Percentiles rank a stretch among this genome's conserved stretches.
Evolutionary conservation across 1,140 invertebrate species (phyloP).

Genomic region (Parasteatoda tepidariorum): DNA sequence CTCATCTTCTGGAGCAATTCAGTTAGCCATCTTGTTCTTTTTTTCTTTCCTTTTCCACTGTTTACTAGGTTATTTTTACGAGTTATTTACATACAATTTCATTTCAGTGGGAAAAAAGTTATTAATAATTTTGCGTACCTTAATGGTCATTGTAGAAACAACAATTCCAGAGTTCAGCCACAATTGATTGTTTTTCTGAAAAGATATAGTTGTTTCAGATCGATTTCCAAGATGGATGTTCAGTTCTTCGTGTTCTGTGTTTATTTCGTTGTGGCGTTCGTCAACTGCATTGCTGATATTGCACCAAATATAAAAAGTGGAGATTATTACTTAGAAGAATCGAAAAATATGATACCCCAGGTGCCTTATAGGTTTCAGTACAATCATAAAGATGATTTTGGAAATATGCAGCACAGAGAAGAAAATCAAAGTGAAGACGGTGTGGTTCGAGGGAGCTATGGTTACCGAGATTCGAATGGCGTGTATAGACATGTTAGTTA

Average conservation of each 20-base stretch:
- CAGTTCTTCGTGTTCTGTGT: no score
- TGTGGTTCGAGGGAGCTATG: constrained; percentile 61
- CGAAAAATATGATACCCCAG: constrained; percentile 10
- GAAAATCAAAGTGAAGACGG: constrained; percentile 60
- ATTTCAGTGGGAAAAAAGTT: not conserved
- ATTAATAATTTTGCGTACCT: not conserved
- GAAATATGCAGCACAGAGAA: constrained; percentile 58
- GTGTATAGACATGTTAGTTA: constrained; percentile 63
- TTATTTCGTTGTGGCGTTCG: no score
- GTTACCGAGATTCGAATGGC: constrained; percentile 61
- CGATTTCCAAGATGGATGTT: no score
- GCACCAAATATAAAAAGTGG: no score
- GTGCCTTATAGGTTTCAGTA: constrained; percentile 62
- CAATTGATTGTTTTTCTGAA: not conserved
- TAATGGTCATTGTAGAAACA: not conserved
- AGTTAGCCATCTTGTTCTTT: not conserved
- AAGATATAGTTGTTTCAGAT: no score
- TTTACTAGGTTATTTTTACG: constrained; percentile 19
- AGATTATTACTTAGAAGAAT: no score
- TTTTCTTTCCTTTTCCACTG: not conserved
- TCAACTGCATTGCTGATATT: no score
- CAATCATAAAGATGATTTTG: constrained; percentile 58
- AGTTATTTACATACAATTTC: not conserved
- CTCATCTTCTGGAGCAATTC: constrained; percentile 12
- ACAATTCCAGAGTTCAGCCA: not conserved